These are phyloP conservation scores for Habrosyne pyritoides DNA, from an alignment of 2,888 invertebrate genomes.

Conservation along the genomic window DNA sequence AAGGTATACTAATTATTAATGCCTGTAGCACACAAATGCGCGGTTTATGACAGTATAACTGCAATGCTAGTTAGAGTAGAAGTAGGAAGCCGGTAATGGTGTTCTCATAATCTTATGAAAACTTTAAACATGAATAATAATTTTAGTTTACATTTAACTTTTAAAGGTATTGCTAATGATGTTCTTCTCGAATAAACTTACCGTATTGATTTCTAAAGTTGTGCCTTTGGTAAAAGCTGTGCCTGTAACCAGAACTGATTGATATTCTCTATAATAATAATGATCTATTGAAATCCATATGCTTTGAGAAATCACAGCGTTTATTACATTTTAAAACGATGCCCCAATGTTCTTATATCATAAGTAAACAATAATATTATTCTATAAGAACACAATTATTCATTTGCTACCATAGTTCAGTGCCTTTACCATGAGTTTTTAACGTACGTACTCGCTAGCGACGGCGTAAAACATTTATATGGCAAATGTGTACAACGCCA, in stretches of 20 bases:
- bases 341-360: neutral
- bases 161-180: neutral
- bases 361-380: neutral
- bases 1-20: neutral
- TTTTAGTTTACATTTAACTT: neutral
- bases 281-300: neutral
- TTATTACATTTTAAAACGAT: neutral
- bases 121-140: neutral
- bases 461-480: too few species aligned
- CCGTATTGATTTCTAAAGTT: neutral
- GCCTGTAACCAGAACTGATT: neutral
- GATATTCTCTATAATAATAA: neutral
- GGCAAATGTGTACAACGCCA: too few species aligned
- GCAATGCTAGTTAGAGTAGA: neutral
- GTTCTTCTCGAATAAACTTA: neutral
- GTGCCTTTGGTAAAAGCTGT: neutral
- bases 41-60: neutral
- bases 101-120: neutral
- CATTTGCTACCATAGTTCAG: neutral
- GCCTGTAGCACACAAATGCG: neutral
- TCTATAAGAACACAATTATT: neutral
- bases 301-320: neutral
- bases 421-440: too few species aligned
- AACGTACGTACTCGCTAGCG: too few species aligned
- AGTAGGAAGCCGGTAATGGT: neutral